Conservation (phyloP, 2,888 invertebrate genomes). For the Megaustenia siamemsis region DNA sequence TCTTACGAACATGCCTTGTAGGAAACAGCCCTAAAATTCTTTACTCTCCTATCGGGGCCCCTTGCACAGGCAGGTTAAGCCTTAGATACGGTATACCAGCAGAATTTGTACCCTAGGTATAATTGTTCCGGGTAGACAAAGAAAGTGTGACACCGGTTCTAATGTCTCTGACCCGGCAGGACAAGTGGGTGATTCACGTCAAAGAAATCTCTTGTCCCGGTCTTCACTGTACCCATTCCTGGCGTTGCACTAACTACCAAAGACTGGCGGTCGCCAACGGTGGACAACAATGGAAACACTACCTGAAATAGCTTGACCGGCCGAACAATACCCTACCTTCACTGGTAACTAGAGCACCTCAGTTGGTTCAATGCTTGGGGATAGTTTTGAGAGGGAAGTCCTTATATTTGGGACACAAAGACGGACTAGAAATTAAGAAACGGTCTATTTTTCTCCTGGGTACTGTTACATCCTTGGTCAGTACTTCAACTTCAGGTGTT, state of each 20-base stretch:
- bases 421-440: background rate
- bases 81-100: background rate
- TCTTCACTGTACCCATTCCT: background rate
- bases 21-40: too few species aligned
- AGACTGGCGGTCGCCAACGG: background rate
- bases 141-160: constrained; percentile 12
- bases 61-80: background rate
- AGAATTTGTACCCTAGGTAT: background rate
- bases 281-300: background rate
- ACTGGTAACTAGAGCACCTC: constrained; percentile 22
- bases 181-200: background rate
- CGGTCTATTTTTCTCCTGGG: background rate
- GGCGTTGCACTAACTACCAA: background rate
- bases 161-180: background rate
- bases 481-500: too few species aligned
- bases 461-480: too few species aligned
- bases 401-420: background rate
- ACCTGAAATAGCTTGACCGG: constrained; percentile 11
- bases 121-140: background rate
- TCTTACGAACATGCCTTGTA: too few species aligned
- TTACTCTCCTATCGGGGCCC: too few species aligned
- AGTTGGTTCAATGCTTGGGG: background rate
- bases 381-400: background rate
- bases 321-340: background rate
- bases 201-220: background rate